Evolutionary conservation across 2,113 vertebrate genomes (phyloP).

Genomic region (Erythrocercus mccallii): DNA sequence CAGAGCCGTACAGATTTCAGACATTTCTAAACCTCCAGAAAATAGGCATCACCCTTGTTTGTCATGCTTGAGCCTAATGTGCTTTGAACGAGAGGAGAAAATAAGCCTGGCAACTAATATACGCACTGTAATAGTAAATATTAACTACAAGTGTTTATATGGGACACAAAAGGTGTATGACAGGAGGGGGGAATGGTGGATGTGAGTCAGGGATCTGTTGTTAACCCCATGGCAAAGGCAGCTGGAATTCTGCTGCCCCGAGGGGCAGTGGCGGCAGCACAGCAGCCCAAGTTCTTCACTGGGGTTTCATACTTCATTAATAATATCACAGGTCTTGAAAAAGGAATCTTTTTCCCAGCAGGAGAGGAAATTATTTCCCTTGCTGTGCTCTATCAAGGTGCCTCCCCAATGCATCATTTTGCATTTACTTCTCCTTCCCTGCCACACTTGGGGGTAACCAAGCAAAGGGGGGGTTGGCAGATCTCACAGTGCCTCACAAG

Average conservation of each 20-base stretch:
- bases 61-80: background rate
- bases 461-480: conserved; percentile 6
- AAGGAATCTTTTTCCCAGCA: background rate
- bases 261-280: background rate
- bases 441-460: background rate
- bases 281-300: background rate
- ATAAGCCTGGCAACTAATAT: background rate
- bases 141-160: background rate
- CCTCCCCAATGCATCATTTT: background rate
- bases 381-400: background rate
- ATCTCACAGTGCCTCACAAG: conserved; percentile 11
- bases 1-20: background rate
- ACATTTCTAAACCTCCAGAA: background rate
- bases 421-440: background rate
- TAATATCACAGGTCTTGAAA: conserved; percentile 7
- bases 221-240: background rate
- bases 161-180: background rate
- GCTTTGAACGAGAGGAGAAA: conserved; percentile 1
- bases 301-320: conserved; percentile 1
- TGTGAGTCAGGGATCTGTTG: background rate
- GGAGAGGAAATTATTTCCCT: background rate
- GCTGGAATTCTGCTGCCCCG: background rate
- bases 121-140: background rate
- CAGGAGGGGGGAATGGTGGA: background rate
- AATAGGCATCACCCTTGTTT: background rate